Evolutionary conservation across 2,888 invertebrate species (phyloP).

Genomic region (Graphium colonna): DNA sequence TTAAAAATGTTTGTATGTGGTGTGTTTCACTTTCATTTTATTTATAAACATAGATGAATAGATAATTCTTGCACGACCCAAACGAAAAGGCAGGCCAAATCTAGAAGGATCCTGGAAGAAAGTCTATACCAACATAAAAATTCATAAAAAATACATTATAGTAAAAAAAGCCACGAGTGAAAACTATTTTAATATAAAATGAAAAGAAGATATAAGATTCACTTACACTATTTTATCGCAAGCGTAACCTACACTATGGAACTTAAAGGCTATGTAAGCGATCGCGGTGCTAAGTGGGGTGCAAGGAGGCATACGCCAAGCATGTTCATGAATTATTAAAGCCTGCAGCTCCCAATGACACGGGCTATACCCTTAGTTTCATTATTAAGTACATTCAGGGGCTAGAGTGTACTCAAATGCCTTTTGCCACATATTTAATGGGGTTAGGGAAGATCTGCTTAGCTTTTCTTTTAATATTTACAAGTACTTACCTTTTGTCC

Average conservation of each 20-base stretch:
- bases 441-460: background rate
- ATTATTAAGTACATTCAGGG: constrained; percentile 59
- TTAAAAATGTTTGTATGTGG: too few relatives aligned
- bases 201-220: too few relatives aligned
- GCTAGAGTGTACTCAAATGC: constrained; percentile 21
- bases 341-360: constrained; percentile 50
- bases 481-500: background rate
- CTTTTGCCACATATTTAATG: background rate
- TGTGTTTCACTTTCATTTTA: too few relatives aligned
- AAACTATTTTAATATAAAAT: too few relatives aligned
- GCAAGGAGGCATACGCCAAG: constrained; percentile 54
- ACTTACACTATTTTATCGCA: constrained; percentile 24
- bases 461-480: background rate
- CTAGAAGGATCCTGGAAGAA: too few relatives aligned
- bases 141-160: too few relatives aligned
- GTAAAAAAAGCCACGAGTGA: too few relatives aligned
- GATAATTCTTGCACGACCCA: too few relatives aligned
- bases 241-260: constrained; percentile 38
- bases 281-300: constrained; percentile 50
- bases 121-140: too few relatives aligned
- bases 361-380: constrained; percentile 46
- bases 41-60: too few relatives aligned
- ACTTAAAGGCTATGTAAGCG: constrained; percentile 51
- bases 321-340: constrained; percentile 70
- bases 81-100: too few relatives aligned